Evolutionary conservation across 2,797 vertebrate genomes (phyloP).

Genomic region (Arnoldichthys spilopterus): DNA sequence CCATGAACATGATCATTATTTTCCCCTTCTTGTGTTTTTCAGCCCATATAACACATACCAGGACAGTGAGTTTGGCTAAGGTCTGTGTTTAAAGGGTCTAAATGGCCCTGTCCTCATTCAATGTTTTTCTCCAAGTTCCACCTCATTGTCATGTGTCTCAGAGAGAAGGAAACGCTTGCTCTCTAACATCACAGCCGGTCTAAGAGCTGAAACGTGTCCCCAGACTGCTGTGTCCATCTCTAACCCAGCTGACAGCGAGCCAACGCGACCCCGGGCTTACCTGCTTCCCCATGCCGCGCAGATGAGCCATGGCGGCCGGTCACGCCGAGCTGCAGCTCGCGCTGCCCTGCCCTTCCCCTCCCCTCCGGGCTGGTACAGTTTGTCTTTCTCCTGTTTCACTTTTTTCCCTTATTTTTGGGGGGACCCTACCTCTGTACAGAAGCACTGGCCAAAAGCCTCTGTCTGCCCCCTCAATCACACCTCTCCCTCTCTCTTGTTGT

Average conservation of each 20-base stretch:
- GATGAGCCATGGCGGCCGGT: constrained; percentile 58
- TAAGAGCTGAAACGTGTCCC: background rate
- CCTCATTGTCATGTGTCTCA: background rate
- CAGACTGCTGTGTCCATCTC: background rate
- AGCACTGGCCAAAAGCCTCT: constrained; percentile 16
- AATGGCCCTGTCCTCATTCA: background rate
- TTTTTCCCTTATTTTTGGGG: constrained; percentile 35
- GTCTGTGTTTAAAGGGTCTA: too few species aligned
- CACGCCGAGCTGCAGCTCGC: constrained; percentile 39
- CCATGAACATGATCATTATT: too few species aligned
- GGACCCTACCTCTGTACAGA: background rate
- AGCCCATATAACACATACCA: too few species aligned
- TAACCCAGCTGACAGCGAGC: background rate
- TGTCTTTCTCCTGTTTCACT: constrained; percentile 40
- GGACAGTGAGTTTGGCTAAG: too few species aligned
- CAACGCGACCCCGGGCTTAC: constrained; percentile 43
- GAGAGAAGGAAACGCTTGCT: background rate
- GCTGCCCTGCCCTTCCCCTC: constrained; percentile 45
- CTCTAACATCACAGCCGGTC: background rate
- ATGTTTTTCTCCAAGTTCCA: background rate
- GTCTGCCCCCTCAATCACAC: constrained; percentile 32
- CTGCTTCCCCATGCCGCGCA: constrained; percentile 59
- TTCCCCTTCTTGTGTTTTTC: too few species aligned
- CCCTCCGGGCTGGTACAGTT: constrained; percentile 9
- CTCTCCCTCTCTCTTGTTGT: constrained; percentile 1